These are phyloP conservation scores for Rhaphigaster nebulosa DNA, from an alignment of 2,888 invertebrate species.

Conservation along the genomic window DNA sequence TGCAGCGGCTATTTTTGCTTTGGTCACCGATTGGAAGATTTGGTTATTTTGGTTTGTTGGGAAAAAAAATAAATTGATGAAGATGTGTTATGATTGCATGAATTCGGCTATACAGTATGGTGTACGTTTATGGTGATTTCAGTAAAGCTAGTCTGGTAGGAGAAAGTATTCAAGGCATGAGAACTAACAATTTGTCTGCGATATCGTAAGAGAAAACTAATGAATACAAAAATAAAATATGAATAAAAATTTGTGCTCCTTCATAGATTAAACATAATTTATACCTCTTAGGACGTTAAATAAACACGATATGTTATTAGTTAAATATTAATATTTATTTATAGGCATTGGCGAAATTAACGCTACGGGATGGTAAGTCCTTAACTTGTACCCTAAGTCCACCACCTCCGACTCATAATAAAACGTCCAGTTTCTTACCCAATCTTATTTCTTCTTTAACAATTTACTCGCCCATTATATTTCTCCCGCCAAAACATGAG, in stretches of 20 bases:
- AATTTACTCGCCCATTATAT: constrained; percentile 34
- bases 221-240: too few relatives aligned
- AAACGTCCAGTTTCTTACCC: not conserved
- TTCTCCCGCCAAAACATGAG: not conserved
- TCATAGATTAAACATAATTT: not conserved
- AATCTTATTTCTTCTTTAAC: constrained; percentile 28
- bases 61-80: not conserved
- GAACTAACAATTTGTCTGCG: too few relatives aligned
- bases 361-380: not conserved
- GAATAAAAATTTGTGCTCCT: too few relatives aligned
- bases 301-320: not conserved
- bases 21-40: not conserved
- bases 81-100: not conserved
- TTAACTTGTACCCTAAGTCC: constrained; percentile 5
- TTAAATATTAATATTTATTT: not conserved
- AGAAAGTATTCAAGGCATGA: too few relatives aligned
- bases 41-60: not conserved
- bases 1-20: not conserved
- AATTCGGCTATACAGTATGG: not conserved
- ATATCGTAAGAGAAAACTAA: too few relatives aligned
- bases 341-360: not conserved
- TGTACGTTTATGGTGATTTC: too few relatives aligned
- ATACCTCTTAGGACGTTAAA: not conserved
- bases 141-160: too few relatives aligned
- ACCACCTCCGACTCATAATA: not conserved